Base-by-base conservation (phyloP, 2,113 vertebrate genomes). In the Labrus mixtus region DNA sequence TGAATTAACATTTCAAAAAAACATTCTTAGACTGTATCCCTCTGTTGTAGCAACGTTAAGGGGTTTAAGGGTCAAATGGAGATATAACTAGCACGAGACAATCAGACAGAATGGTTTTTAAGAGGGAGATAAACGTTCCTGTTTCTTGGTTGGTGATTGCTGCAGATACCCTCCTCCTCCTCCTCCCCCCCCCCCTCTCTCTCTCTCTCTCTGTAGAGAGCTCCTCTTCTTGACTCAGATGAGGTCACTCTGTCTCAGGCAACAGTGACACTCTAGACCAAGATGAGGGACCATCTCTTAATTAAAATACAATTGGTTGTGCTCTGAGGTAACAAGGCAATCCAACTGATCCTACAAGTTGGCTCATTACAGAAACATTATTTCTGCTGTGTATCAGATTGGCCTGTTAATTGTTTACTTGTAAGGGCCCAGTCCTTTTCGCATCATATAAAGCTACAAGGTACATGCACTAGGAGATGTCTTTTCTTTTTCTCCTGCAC, bases 271-370 rank as follows among this genome's bases (percentile, higher is more conserved):
- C 85, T 86, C 90, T 91, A 94, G 89, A 91, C 91, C 83, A 73
- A 73, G 86, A 82, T 41, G 73, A 94, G 80, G 77, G 73, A 90
- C 85, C 90, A 92, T 93, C 90, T 92, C 92, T 93, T 94, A 94
- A 95, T 94, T 93, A 94, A 93, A 93, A 94, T 84, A 89, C 93
- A 92, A 92, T 88, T 79, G 81, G 60, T 78, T 79, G 75, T 37
- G 46, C 78, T 74, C 87, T 87, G 76, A 83, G 74, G 71, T 84
- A 69, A 72, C 71, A 68, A 73, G 43, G 71, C 62, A 78, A 78
- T 80, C 77, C 78, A 93, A 73, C 89, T 91, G 89, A 90, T 89
- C 87, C 83, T 76, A 85, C 84, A 68, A 11, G 48, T 59, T 79
- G 84, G 78, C 76, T 89, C 51, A 87, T 89, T 78, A 81, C 54